These are phyloP conservation scores for Daphoenositta chrysoptera DNA, from an alignment of 2,113 vertebrate genomes.

Conservation along the genomic window DNA sequence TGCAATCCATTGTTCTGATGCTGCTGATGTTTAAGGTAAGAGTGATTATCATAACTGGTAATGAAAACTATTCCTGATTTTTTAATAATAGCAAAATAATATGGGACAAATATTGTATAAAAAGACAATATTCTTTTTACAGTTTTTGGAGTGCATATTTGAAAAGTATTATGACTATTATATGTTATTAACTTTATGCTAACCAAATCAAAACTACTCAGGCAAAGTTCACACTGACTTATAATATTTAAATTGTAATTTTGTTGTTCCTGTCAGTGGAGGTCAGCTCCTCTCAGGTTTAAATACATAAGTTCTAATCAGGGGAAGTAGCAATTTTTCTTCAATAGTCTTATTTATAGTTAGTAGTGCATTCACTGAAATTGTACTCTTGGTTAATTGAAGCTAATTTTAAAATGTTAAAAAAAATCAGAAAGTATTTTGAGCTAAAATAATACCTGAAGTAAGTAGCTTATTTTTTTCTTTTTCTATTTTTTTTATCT, in stretches of 20 bases:
- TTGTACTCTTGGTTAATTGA: background rate
- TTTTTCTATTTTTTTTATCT: background rate
- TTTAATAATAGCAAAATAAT: background rate
- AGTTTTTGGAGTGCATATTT: background rate
- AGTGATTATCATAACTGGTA: background rate
- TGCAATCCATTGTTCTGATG: background rate
- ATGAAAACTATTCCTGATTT: background rate
- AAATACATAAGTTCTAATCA: background rate
- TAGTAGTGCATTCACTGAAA: background rate
- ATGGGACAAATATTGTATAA: background rate
- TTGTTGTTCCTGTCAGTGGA: background rate
- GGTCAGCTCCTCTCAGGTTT: background rate
- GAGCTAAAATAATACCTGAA: background rate
- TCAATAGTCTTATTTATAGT: background rate
- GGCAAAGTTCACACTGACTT: background rate
- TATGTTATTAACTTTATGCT: background rate
- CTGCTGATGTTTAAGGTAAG: background rate
- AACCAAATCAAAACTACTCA: background rate
- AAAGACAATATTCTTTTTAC: background rate
- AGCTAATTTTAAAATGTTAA: background rate
- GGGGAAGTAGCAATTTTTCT: background rate
- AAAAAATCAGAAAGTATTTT: background rate
- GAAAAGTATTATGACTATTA: background rate
- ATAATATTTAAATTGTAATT: background rate
- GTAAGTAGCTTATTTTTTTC: background rate